A percentile compares a stretch with the other conserved stretches of the same genome.
Conservation (phyloP, 1,140 invertebrate genomes). For the Lepidurus arcticus region DNA sequence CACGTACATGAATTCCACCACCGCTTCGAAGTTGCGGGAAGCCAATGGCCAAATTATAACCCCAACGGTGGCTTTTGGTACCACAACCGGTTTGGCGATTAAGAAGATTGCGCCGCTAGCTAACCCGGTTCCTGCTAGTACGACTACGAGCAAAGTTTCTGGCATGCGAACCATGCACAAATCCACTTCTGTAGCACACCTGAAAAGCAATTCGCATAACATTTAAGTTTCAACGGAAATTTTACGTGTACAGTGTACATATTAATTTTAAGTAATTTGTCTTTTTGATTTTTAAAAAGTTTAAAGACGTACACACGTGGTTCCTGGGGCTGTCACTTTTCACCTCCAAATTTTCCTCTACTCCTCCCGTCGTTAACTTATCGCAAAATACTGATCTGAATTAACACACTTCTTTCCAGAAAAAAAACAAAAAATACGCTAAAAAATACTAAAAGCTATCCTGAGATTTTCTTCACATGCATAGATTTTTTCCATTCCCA, state of each 20-base stretch:
- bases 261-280: not conserved
- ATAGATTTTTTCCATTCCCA: not conserved
- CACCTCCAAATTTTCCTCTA: too few relatives aligned
- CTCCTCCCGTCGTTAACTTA: too few relatives aligned
- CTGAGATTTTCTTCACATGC: not conserved
- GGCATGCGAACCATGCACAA: not conserved
- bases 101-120: not conserved
- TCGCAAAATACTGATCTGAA: not conserved
- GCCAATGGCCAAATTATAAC: not conserved
- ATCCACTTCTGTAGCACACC: not conserved
- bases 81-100: not conserved
- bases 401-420: not conserved
- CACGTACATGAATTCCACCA: conserved; percentile 18
- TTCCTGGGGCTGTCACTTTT: not conserved
- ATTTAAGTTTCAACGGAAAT: not conserved
- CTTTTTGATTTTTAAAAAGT: not conserved
- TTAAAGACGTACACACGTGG: not conserved
- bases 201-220: not conserved
- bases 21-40: conserved; percentile 27
- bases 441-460: not conserved
- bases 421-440: not conserved
- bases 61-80: not conserved
- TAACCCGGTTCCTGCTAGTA: not conserved
- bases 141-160: not conserved
- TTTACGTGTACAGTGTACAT: not conserved